Evolutionary conservation across 2,113 vertebrate species (phyloP).

Genomic region (Cariama cristata): DNA sequence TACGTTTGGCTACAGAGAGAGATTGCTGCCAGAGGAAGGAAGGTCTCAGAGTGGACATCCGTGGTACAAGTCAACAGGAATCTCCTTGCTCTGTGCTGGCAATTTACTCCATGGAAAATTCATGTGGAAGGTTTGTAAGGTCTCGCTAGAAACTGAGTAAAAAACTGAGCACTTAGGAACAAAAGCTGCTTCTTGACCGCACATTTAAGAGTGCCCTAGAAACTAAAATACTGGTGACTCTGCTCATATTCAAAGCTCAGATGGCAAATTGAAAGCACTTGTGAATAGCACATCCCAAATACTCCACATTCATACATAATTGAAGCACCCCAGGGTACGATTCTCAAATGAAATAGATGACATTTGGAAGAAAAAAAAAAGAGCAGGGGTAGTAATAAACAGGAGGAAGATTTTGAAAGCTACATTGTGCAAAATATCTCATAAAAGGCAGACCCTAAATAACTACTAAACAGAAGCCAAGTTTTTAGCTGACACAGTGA

Average conservation of each 20-base stretch:
- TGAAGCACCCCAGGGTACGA: slow-evolving; percentile 10
- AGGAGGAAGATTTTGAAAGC: slow-evolving; percentile 2
- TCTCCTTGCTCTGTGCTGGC: neutral
- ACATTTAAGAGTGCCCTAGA: neutral
- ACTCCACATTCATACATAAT: slow-evolving; percentile 28
- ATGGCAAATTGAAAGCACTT: neutral
- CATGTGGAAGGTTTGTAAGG: neutral
- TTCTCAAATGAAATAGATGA: slow-evolving; percentile 34
- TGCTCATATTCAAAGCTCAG: neutral
- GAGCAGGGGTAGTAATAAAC: neutral
- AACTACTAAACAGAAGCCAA: neutral
- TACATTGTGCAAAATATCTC: neutral
- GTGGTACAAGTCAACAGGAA: neutral
- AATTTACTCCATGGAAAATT: neutral
- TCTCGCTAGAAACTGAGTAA: neutral
- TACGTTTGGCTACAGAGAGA: neutral
- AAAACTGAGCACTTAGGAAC: neutral
- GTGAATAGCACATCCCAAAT: slow-evolving; percentile 20
- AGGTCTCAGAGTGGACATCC: neutral
- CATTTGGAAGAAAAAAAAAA: slow-evolving; percentile 20
- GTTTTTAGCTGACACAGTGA: neutral
- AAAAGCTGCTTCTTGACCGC: neutral
- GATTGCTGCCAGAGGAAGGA: neutral
- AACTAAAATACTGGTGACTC: neutral
- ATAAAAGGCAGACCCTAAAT: neutral